These are phyloP conservation scores for Cosmia trapezina DNA, from an alignment of 2,888 invertebrate species.

Conservation along the genomic window DNA sequence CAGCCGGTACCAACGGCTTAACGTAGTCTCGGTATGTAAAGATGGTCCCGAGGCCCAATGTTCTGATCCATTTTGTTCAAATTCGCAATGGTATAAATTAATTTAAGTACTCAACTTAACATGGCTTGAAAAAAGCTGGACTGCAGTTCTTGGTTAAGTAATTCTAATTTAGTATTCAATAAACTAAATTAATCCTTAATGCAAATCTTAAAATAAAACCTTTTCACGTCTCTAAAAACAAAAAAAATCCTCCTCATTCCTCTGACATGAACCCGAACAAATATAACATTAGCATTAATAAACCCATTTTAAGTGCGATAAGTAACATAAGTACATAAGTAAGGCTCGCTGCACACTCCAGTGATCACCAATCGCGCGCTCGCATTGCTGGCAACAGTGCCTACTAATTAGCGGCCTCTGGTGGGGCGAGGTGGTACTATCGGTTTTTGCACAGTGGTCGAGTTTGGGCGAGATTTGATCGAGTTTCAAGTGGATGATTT, in stretches of 20 bases:
- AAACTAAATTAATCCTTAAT: neutral
- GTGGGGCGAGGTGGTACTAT: slow-evolving; percentile 79
- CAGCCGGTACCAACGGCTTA: no score
- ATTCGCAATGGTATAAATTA: neutral
- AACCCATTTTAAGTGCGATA: slow-evolving; percentile 41
- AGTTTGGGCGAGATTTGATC: slow-evolving; percentile 25
- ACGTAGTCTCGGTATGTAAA: no score
- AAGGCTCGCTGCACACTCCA: slow-evolving; percentile 70
- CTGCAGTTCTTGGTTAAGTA: neutral
- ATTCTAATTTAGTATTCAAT: neutral
- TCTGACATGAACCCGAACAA: slow-evolving; percentile 39
- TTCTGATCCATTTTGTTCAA: neutral
- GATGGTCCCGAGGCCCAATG: no score
- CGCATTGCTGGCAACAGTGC: slow-evolving; percentile 70
- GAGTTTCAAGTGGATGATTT: slow-evolving; percentile 18
- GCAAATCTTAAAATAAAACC: no score
- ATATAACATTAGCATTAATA: slow-evolving; percentile 55
- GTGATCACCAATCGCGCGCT: slow-evolving; percentile 84
- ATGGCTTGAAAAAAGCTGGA: neutral
- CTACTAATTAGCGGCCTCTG: slow-evolving; percentile 81
- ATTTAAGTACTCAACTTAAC: no score
- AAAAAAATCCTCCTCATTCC: neutral
- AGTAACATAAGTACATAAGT: slow-evolving; percentile 56
- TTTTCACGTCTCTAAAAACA: neutral
- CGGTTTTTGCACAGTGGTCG: slow-evolving; percentile 66